Evolutionary conservation across 2,113 vertebrate genomes (phyloP).

Genomic region (Aplodontia rufa): DNA sequence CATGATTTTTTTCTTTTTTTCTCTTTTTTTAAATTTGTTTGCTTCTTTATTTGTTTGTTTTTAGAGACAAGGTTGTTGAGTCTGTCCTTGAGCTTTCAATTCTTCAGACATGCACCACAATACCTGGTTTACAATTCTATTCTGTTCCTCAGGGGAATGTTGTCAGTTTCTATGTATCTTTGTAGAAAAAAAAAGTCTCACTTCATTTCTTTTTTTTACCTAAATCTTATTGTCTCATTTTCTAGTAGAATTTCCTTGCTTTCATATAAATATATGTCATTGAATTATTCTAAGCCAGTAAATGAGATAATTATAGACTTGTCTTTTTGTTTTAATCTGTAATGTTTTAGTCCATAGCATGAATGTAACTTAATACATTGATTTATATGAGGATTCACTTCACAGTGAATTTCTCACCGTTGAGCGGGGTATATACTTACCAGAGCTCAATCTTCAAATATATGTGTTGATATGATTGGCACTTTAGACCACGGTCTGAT

Average conservation of each 20-base stretch:
- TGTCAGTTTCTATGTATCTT: not conserved
- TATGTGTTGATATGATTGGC: not conserved
- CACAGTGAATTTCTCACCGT: not conserved
- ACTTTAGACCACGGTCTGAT: not conserved
- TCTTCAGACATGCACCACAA: too few relatives aligned
- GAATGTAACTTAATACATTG: not conserved
- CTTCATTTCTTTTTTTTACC: not conserved
- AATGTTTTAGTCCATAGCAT: not conserved
- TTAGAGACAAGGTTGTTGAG: too few relatives aligned
- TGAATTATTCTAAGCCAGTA: not conserved
- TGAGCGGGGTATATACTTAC: not conserved
- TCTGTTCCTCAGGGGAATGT: not conserved
- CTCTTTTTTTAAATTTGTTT: too few relatives aligned
- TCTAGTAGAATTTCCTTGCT: not conserved
- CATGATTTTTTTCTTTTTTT: too few relatives aligned
- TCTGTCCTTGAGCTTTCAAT: too few relatives aligned
- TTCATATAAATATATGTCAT: not conserved
- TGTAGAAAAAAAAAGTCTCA: not conserved
- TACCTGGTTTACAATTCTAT: not conserved
- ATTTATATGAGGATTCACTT: not conserved
- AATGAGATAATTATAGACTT: not conserved
- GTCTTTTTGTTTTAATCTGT: not conserved
- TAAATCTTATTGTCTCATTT: not conserved
- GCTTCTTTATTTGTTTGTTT: too few relatives aligned
- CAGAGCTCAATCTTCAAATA: not conserved